Evolutionary conservation across 2,888 invertebrate species (phyloP), one percentile per base, ranked within the genome.

Genomic region (Lepas anatifera): DNA sequence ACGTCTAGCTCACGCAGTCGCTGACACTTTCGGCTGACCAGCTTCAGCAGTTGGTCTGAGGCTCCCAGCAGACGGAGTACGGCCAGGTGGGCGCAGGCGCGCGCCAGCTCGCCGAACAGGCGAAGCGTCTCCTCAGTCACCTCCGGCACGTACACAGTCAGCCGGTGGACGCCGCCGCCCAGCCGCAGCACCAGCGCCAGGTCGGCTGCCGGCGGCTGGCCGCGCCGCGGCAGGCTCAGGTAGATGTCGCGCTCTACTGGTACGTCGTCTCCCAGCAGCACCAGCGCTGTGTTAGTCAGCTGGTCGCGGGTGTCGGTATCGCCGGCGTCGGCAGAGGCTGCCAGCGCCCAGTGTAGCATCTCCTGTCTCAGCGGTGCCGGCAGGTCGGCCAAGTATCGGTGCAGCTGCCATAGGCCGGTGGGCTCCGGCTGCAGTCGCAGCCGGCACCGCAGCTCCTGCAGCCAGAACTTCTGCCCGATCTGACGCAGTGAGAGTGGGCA

Each of bases 391-490:
- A 58, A 32, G 58, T 58, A 58, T 18, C 58, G 58, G 32, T 58
- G 58, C 18, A 58, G 32, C 58, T 58, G 58, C 58, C 58, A 58
- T 22, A 58, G 58, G 32, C 32, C 32, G 18, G 58, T 25, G 32
- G 58, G 32, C 58, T 58, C 58, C 32, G 58, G 32, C 16, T 6
- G 7, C 32, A 58, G 32, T 18, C 58, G 58, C 32, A 58, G 32
- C 16, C 58, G 32, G 32, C 58, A 18, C 18, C 58, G 58, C 58
- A 58, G 58, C 32, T 29, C 7, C 58, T 58, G 32, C 32, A 58
- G 58, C 29, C 58, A 58, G 58, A 32, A 58, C 58, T 58, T 58
- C 58, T 58, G 58, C 32, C 58, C 58, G 58, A 58, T 58, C 58
- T 58, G 58, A 16, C 27, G 58, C 58, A 58, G 32, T 7, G 58